Evolutionary conservation across 1,140 invertebrate genomes (phyloP), one percentile per base, ranked within the genome.

Genomic region (Mycetomoellerius zeteki): DNA sequence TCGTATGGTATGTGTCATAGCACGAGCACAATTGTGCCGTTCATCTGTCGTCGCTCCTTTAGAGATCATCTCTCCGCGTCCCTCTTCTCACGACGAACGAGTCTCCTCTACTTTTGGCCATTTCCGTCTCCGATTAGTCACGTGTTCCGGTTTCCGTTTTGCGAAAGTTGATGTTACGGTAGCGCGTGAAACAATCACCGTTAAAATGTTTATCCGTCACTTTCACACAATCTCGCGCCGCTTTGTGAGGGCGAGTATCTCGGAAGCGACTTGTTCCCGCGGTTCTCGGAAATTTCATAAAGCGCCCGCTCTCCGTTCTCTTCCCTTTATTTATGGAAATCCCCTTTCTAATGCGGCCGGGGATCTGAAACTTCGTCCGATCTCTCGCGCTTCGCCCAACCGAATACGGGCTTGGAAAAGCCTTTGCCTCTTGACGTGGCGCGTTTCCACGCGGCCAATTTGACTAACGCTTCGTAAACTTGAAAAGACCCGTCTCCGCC

Each of bases 311-410:
- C 65, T 30, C 50, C 30, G n/a, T 4, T 43, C 64, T 72, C 52
- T 47, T 72, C 54, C 24, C n/a, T 75, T 84, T 60, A 73, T 73
- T 84, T 73, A 73, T 73, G 80, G 69, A 84, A 75, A 84, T 84
- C 69, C 52, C 6, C 33, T 21, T 33, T 58, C 54, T 30, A 73
- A 82, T 82, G 54, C 65, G 65, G 14, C 27, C 37, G 27, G 6
- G 37, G 37, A 72, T 82, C 67, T 56, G 67, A 82, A 64, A 60
- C 67, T 73, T 73, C 27, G 21, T 21, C 21, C 80, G 69, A 73
- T 82, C 37, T 30, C 52, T 7, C 33, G 8, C 58, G 52, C 8
- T 77, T 27, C 60, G 43, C 37, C 24, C 58, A 19, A n/a, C 16
- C 58, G n/a, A 24, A n/a, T 47, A 16, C 5, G 75, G n/a, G 16